These are phyloP conservation scores for Fregetta grallaria DNA, from an alignment of 2,113 vertebrate species.

Conservation along the genomic window DNA sequence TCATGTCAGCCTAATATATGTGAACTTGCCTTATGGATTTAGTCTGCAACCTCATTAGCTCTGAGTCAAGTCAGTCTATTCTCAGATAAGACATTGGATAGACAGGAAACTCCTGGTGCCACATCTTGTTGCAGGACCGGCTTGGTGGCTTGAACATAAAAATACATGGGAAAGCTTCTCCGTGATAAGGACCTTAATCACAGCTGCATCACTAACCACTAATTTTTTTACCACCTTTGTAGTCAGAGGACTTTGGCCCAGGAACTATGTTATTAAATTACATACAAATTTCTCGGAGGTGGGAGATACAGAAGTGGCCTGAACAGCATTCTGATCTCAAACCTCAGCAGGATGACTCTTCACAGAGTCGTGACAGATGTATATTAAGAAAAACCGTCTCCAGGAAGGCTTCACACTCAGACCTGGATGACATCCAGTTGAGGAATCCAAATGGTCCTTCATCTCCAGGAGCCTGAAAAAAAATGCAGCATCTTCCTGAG, in stretches of 20 bases:
- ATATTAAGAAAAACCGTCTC: not conserved
- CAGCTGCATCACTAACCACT: not conserved
- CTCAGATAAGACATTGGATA: conserved; percentile 11
- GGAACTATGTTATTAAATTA: not conserved
- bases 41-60: conserved; percentile 33
- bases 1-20: conserved; percentile 20
- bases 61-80: not conserved
- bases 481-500: not conserved
- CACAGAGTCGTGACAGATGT: not conserved
- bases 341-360: not conserved
- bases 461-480: not conserved
- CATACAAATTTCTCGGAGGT: not conserved
- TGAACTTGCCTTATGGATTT: conserved; percentile 44
- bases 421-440: not conserved
- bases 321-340: not conserved
- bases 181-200: conserved; percentile 31
- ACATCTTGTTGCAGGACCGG: conserved; percentile 15
- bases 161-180: not conserved
- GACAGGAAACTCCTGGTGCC: conserved; percentile 26
- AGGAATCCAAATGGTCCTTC: not conserved
- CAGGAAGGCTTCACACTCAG: not conserved
- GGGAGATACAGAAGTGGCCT: not conserved
- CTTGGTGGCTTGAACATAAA: not conserved
- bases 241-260: not conserved
- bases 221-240: not conserved